Evolutionary conservation across 2,797 vertebrate species (phyloP).

Genomic region (Spheniscus humboldti): DNA sequence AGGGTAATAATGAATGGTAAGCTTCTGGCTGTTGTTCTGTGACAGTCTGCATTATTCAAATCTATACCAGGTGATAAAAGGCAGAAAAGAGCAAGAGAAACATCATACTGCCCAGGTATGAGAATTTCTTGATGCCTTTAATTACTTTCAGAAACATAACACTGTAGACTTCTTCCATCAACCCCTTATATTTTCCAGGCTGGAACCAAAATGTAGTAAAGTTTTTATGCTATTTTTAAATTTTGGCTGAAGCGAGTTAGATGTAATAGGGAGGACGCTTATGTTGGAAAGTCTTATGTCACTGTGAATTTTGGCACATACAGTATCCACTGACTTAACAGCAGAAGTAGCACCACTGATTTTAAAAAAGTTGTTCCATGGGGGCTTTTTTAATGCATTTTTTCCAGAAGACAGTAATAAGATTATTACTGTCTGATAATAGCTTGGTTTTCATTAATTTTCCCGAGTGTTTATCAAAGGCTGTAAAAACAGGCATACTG

Average conservation of each 20-base stretch:
- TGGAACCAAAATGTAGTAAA: constrained; percentile 53
- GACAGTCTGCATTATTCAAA: not conserved
- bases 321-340: constrained; percentile 34
- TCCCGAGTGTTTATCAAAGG: not conserved
- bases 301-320: constrained; percentile 63
- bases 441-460: constrained; percentile 33
- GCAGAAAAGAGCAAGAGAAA: not conserved
- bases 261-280: constrained; percentile 58
- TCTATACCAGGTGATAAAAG: not conserved
- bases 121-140: not conserved
- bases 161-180: constrained; percentile 31
- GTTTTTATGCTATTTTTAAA: constrained; percentile 64
- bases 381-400: not conserved
- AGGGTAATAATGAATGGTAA: not conserved
- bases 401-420: constrained; percentile 51
- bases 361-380: constrained; percentile 39
- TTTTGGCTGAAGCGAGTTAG: constrained; percentile 50
- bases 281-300: constrained; percentile 73
- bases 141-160: not conserved
- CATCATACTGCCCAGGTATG: not conserved
- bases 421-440: constrained; percentile 36
- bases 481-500: not conserved
- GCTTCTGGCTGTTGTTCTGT: not conserved
- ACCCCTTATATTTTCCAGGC: constrained; percentile 39
- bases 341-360: constrained; percentile 42